Evolutionary conservation across 2,797 vertebrate species (phyloP), one percentile per base, ranked within the genome.

Genomic region (Aphelocoma californica): DNA sequence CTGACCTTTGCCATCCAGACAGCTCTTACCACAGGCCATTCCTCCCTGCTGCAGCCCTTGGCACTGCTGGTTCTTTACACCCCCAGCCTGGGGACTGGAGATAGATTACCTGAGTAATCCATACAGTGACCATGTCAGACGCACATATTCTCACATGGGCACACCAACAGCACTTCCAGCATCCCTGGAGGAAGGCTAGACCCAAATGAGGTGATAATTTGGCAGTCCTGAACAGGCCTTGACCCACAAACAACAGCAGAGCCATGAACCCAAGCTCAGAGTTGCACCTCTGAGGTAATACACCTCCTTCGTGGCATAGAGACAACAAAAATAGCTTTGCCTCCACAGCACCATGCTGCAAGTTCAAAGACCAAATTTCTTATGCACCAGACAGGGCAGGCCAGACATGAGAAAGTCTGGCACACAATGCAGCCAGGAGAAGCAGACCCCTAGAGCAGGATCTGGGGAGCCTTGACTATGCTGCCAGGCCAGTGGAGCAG

Each of bases 111-210:
- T 14, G 7, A 64, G 31, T 13, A 45, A 25, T 81, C 53, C 56
- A 57, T 19, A 77, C 10, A 67, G 38, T 16, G 25, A 77, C 57
- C 0, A 0, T 2, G 3, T 64, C 50, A 61, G 36, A 28, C 15
- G 23, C 2, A 11, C 8, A 44, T 12, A 13, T 1, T 21, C 7
- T 48, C 34, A 70, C 18, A 19, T 20, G 2, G 4, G 3, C 29
- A 65, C 1, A 40, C 38, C 20, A 86, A 44, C 29, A 72, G 42
- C 62, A 65, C 18, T 26, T 88, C 50, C 73, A 88, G 54, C 25
- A 69, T 23, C 15, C 6, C 61, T 25, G 34, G 31, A 92, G 10
- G n/a, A 12, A 72, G 26, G 14, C 47, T 40, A 81, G 47, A 71
- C 62, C 12, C 31, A 14, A 67, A 79, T 19, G 5, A 83, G 7